These are phyloP conservation scores for Leptodactylus fuscus DNA, from an alignment of 2,113 vertebrate genomes.

Conservation along the genomic window DNA sequence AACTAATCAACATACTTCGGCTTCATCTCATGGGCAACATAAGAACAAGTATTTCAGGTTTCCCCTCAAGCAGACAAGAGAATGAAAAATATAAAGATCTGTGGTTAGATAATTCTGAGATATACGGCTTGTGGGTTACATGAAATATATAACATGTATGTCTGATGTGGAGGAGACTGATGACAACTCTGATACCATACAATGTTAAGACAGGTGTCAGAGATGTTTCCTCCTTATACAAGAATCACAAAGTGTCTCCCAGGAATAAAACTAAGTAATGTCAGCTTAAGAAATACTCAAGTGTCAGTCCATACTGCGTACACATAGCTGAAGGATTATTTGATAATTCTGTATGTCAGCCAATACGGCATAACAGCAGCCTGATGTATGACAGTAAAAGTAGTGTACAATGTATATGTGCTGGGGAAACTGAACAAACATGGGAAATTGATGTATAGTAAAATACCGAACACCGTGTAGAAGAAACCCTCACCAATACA, in stretches of 20 bases:
- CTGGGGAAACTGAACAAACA: no score
- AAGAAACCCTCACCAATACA: no score
- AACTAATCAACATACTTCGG: neutral
- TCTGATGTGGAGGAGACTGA: neutral
- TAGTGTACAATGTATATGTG: neutral
- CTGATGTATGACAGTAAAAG: neutral
- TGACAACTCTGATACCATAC: neutral
- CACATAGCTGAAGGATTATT: neutral
- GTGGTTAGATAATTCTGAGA: neutral
- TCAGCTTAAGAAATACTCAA: neutral
- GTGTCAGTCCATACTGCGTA: neutral
- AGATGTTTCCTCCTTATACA: neutral
- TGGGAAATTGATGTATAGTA: no score
- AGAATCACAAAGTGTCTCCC: neutral
- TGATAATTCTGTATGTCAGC: neutral
- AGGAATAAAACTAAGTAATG: neutral
- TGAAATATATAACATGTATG: neutral
- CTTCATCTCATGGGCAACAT: neutral
- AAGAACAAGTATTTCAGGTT: neutral
- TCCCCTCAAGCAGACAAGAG: neutral
- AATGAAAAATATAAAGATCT: neutral
- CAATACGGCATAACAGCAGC: neutral
- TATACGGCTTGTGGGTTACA: neutral
- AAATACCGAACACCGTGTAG: no score
- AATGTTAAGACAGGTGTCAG: neutral